Percentiles rank a stretch among this genome's conserved stretches.
phyloP scores from a whole-genome alignment of 1,140 invertebrate genomes.

The Lepidurus arcticus region DNA sequence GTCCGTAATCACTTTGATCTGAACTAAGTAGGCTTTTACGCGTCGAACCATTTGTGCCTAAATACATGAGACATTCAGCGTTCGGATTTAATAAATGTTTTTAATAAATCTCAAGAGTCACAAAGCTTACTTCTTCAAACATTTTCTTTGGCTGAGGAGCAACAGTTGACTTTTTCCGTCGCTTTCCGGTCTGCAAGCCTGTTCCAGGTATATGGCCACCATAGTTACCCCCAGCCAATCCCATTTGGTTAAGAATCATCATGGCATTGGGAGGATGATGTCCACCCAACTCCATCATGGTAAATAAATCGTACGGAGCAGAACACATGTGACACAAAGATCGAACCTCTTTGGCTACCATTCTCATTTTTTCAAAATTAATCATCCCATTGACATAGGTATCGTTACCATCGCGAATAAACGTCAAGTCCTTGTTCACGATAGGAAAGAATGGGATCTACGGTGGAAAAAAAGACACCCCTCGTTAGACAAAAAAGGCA shows the following conservation, averaged over 20 bases:
- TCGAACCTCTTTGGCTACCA: constrained; percentile 96
- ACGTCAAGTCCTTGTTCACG: constrained; percentile 95
- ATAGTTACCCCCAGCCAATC: constrained; percentile 47
- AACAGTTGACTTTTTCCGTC: constrained; percentile 82
- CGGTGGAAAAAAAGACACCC: too few relatives aligned
- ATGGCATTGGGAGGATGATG: constrained; percentile 80
- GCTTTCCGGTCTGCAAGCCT: constrained; percentile 69
- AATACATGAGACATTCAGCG: constrained; percentile 25
- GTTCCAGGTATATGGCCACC: constrained; percentile 43
- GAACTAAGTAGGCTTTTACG: constrained; percentile 90
- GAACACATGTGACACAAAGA: constrained; percentile 92
- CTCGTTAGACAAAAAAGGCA: constrained; percentile 40
- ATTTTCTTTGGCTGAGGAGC: constrained; percentile 94
- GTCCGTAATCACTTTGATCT: constrained; percentile 85
- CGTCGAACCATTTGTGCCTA: constrained; percentile 90
- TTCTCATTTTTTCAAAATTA: constrained; percentile 97
- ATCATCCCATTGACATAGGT: constrained; percentile 85
- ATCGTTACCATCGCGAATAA: constrained; percentile 96
- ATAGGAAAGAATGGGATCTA: constrained; percentile 94
- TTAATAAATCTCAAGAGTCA: background rate
- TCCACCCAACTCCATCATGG: constrained; percentile 73
- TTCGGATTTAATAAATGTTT: background rate
- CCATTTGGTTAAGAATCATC: constrained; percentile 78
- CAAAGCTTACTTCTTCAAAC: constrained; percentile 77
- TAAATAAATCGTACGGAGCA: constrained; percentile 79